Percentiles rank a stretch among this genome's conserved stretches.
Evolutionary conservation across 2,113 vertebrate genomes (phyloP).

Genomic region (Sinosuthora webbiana): DNA sequence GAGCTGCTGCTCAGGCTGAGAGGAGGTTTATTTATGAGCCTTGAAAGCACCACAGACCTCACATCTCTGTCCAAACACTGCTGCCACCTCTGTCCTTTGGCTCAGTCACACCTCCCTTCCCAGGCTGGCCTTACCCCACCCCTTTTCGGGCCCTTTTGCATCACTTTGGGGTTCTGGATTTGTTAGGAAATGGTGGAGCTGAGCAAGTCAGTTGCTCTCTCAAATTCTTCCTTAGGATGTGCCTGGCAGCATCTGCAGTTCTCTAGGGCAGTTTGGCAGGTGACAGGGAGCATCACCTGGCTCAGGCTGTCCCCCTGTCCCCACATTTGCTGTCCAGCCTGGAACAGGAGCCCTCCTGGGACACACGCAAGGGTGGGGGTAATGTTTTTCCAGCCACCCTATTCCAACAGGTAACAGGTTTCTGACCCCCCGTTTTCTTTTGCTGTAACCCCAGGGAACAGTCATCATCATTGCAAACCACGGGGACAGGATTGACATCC

Average conservation of each 20-base stretch:
- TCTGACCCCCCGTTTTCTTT: neutral
- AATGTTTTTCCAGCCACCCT: no score
- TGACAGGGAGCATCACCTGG: neutral
- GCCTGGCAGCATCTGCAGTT: neutral
- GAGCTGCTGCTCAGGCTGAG: neutral
- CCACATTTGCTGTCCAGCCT: neutral
- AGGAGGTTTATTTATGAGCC: neutral
- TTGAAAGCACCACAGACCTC: neutral
- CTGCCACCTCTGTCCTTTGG: neutral
- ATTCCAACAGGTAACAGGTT: neutral
- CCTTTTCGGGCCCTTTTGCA: neutral
- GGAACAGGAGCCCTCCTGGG: no score
- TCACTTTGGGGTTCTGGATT: neutral
- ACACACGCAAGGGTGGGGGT: accelerated
- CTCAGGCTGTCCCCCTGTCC: neutral
- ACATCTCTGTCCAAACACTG: neutral
- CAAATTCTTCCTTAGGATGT: neutral
- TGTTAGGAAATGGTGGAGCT: no score
- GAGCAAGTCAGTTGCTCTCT: neutral
- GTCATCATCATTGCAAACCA: slow-evolving; percentile 99
- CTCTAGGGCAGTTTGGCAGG: neutral
- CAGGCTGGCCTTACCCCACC: neutral
- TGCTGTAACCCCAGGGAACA: slow-evolving; percentile 81
- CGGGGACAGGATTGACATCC: slow-evolving; percentile 96
- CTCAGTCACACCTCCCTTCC: neutral